Conservation (phyloP, 2,113 vertebrate genomes). For the Misgurnus anguillicaudatus region DNA sequence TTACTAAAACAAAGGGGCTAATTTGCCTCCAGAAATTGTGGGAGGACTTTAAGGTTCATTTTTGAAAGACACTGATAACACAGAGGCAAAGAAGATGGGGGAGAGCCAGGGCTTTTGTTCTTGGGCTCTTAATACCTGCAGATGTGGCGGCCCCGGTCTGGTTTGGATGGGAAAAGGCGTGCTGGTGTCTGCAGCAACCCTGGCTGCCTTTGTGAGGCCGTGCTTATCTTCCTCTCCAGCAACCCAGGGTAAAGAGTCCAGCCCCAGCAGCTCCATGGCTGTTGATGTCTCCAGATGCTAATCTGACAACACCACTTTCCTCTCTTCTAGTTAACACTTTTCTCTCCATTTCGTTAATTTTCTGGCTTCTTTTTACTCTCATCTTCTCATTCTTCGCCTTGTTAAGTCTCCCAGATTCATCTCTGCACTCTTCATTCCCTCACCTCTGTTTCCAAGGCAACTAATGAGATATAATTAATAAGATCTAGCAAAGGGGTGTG, state of each 20-base stretch:
- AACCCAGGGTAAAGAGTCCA: conserved; percentile 70
- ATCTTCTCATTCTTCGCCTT: conserved; percentile 46
- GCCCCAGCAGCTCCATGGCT: conserved; percentile 68
- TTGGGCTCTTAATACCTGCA: conserved; percentile 69
- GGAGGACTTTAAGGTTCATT: conserved; percentile 11
- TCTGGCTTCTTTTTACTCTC: conserved; percentile 47
- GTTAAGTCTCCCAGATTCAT: conserved; percentile 48
- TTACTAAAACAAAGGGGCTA: background rate
- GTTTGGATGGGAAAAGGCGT: conserved; percentile 39
- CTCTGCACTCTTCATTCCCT: conserved; percentile 64
- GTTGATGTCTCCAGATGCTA: conserved; percentile 79
- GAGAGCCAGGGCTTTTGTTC: conserved; percentile 62
- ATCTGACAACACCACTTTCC: conserved; percentile 74
- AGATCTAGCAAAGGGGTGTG: conserved; percentile 67
- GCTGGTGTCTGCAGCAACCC: conserved; percentile 45
- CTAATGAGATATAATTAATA: conserved; percentile 84
- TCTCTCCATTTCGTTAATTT: conserved; percentile 6
- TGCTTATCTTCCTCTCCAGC: conserved; percentile 75
- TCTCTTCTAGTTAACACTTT: conserved; percentile 40
- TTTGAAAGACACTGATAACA: background rate
- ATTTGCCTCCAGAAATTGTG: background rate
- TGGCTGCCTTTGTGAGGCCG: conserved; percentile 62
- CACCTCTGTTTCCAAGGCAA: conserved; percentile 79
- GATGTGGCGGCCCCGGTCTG: conserved; percentile 62
- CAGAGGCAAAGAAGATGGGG: background rate